Conservation (phyloP, 2,113 vertebrate genomes). For the Baryphthengus martii region DNA sequence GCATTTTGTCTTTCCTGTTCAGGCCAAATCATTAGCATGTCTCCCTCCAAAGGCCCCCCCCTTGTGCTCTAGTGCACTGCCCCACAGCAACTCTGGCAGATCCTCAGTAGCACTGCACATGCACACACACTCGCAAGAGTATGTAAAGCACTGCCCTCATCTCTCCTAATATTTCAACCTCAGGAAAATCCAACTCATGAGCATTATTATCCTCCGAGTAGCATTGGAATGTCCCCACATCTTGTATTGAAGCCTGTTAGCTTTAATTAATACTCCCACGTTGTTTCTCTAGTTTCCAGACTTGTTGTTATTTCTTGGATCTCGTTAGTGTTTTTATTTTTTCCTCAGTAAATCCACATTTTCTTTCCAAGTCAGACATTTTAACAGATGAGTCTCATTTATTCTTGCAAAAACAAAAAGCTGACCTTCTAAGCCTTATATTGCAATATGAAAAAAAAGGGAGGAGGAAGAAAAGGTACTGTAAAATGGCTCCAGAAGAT, state of each 20-base stretch:
- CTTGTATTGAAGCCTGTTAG: neutral
- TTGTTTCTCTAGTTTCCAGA: neutral
- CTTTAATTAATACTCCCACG: conserved; percentile 15
- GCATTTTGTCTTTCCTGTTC: neutral
- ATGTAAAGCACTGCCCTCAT: neutral
- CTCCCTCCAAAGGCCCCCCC: neutral
- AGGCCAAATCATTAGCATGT: neutral
- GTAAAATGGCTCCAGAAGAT: neutral
- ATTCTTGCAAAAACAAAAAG: neutral
- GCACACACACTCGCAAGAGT: fast-evolving
- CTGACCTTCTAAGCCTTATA: neutral
- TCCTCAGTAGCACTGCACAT: fast-evolving
- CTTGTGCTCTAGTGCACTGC: neutral
- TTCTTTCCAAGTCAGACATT: neutral
- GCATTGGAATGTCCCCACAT: neutral
- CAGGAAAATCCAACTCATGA: neutral
- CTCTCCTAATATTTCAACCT: neutral
- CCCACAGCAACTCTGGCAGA: too few species aligned
- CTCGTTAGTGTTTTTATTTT: conserved; percentile 27
- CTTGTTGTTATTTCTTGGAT: conserved; percentile 27
- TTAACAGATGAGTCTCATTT: neutral
- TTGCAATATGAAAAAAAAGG: neutral
- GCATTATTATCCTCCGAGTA: neutral
- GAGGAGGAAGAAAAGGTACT: neutral
- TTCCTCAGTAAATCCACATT: neutral